phyloP scores from a whole-genome alignment of 37 sponge, comb jelly and placozoan genomes.

The Mnemiopsis leidyi region DNA sequence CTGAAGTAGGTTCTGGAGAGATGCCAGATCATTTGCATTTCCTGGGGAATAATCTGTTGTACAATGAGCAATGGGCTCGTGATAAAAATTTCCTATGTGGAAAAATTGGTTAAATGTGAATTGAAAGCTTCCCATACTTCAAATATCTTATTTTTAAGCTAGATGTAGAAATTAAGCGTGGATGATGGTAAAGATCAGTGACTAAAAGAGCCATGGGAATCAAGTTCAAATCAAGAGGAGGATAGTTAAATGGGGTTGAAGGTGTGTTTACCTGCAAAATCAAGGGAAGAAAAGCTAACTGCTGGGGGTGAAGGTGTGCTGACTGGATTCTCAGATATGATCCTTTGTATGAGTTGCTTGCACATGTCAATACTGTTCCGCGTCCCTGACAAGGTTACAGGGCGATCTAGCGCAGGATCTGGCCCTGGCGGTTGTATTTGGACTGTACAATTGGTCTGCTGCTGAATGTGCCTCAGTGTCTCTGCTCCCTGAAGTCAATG shows the following conservation, averaged over 20 bases:
- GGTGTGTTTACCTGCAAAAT: not conserved
- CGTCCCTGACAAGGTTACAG: conserved; percentile 45
- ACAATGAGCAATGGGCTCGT: no score
- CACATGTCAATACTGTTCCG: conserved; percentile 61
- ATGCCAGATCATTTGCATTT: not conserved
- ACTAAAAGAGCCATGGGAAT: no score
- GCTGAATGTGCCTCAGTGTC: conserved; percentile 44
- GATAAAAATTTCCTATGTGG: no score
- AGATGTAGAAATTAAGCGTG: no score
- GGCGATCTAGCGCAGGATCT: conserved; percentile 45
- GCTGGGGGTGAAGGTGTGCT: conserved; percentile 58
- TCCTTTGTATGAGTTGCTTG: conserved; percentile 43
- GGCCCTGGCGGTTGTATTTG: conserved; percentile 60
- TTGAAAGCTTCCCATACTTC: no score
- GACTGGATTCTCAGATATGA: conserved; percentile 58
- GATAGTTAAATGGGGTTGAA: no score
- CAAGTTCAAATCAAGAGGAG: no score
- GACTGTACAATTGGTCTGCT: conserved; percentile 51
- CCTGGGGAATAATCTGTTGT: conserved; percentile 1
- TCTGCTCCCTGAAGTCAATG: conserved; percentile 56
- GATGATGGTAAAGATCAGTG: no score
- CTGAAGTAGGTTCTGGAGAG: conserved; percentile 2
- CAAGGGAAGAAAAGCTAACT: conserved; percentile 3
- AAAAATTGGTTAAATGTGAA: no score
- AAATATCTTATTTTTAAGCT: no score